These are phyloP conservation scores for Bradynema listronoti DNA, from an alignment of 1,140 invertebrate genomes.

Conservation along the genomic window DNA sequence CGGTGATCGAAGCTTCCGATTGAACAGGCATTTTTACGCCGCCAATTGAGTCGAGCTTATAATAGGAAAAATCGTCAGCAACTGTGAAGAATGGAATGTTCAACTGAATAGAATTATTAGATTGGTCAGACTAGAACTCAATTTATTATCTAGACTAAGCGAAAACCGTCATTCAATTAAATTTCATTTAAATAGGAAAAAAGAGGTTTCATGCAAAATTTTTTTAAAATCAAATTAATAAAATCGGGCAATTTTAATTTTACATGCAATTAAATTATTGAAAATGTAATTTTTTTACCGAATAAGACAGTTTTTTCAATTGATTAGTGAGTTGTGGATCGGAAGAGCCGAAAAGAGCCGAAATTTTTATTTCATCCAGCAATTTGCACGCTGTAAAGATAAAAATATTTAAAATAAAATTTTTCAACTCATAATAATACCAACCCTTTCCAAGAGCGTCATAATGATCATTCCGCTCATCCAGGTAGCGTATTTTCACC, in stretches of 20 bases:
- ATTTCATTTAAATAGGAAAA: not conserved
- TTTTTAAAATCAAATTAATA: not conserved
- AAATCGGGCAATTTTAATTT: not conserved
- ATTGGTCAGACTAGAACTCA: constrained; percentile 8
- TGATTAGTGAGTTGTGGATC: constrained; percentile 40
- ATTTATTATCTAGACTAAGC: not conserved
- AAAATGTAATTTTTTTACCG: constrained; percentile 18
- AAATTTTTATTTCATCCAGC: constrained; percentile 44
- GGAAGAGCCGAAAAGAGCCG: constrained; percentile 46
- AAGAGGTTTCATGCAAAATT: not conserved
- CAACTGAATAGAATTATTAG: constrained; percentile 27
- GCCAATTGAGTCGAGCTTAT: constrained; percentile 12
- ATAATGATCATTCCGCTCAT: constrained; percentile 40
- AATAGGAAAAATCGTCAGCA: constrained; percentile 35
- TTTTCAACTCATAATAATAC: constrained; percentile 2
- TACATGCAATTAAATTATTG: not conserved
- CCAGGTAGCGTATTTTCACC: constrained; percentile 24
- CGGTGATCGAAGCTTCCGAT: constrained; percentile 27
- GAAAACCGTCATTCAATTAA: not conserved
- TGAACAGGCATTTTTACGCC: not conserved
- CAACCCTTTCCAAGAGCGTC: constrained; percentile 34
- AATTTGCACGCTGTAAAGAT: constrained; percentile 46
- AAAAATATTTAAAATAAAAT: constrained; percentile 1
- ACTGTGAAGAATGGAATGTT: constrained; percentile 48
- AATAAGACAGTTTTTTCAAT: constrained; percentile 29